Evolutionary conservation across 2,888 invertebrate genomes (phyloP).

Genomic region (Ormyrus nitidulus): DNA sequence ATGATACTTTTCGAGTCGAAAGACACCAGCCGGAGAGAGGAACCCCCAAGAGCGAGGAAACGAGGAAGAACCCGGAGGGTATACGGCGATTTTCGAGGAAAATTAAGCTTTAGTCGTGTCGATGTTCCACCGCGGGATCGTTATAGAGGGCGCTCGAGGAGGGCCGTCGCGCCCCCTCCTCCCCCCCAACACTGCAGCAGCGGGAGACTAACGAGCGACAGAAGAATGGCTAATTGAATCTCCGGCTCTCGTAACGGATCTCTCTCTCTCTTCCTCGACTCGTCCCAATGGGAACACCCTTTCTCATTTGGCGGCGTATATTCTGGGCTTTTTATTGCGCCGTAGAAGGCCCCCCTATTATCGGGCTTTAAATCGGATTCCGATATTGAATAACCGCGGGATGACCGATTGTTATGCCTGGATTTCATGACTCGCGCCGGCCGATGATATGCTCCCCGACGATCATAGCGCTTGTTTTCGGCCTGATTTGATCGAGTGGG

Average conservation of each 20-base stretch:
- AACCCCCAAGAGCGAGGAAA: not conserved
- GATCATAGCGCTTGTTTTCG: not conserved
- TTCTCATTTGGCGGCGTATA: not conserved
- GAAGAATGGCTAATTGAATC: conserved; percentile 57
- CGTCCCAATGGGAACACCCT: conserved; percentile 5
- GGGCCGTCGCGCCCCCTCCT: not conserved
- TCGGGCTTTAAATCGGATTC: conserved; percentile 39
- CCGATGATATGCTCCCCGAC: conserved; percentile 7
- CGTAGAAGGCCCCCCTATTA: not conserved
- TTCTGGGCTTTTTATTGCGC: not conserved
- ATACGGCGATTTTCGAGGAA: conserved; percentile 30
- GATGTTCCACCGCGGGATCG: conserved; percentile 37
- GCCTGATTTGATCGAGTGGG: not conserved
- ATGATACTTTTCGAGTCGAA: not conserved
- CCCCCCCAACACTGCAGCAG: not conserved
- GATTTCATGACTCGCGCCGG: conserved; percentile 8
- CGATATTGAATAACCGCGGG: conserved; percentile 28
- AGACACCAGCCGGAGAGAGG: not conserved
- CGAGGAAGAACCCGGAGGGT: not conserved
- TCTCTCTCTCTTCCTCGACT: conserved; percentile 2
- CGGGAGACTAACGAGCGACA: conserved; percentile 50
- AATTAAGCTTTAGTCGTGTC: conserved; percentile 46
- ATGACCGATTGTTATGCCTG: conserved; percentile 16
- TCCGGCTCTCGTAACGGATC: conserved; percentile 45
- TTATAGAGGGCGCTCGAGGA: conserved; percentile 1